Conservation (phyloP, 2,888 invertebrate species). For the Mamestra brassicae region DNA sequence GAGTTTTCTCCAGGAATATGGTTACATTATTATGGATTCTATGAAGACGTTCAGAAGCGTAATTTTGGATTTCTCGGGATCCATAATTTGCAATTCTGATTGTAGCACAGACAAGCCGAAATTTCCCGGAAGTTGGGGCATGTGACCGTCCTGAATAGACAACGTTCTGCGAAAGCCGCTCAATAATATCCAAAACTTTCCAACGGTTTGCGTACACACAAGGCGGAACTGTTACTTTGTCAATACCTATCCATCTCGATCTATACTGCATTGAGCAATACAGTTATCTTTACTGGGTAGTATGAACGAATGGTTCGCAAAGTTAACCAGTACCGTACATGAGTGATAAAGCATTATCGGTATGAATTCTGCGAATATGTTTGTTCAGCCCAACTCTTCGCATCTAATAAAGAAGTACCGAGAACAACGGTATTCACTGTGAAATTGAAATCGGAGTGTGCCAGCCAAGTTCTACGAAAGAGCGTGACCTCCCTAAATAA, state of each 20-base stretch:
- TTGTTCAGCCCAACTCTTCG: slow-evolving; percentile 70
- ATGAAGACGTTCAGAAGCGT: slow-evolving; percentile 11
- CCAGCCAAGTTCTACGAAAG: slow-evolving; percentile 75
- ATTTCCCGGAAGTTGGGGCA: slow-evolving; percentile 43
- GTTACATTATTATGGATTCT: slow-evolving; percentile 2
- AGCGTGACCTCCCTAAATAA: slow-evolving; percentile 73
- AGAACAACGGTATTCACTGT: slow-evolving; percentile 80
- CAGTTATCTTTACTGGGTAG: slow-evolving; percentile 49
- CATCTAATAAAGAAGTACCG: slow-evolving; percentile 78
- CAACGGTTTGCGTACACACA: not conserved
- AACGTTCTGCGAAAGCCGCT: slow-evolving; percentile 38
- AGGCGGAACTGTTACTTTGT: slow-evolving; percentile 26
- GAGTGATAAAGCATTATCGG: slow-evolving; percentile 67
- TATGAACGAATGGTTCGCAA: slow-evolving; percentile 33
- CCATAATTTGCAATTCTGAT: slow-evolving; percentile 54
- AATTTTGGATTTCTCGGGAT: slow-evolving; percentile 53
- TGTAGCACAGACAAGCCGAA: slow-evolving; percentile 27
- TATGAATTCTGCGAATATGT: slow-evolving; percentile 76
- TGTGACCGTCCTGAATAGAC: slow-evolving; percentile 37
- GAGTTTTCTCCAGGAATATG: slow-evolving; percentile 1
- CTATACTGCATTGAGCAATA: slow-evolving; percentile 32
- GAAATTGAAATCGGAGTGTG: slow-evolving; percentile 81
- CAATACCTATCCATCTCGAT: slow-evolving; percentile 11
- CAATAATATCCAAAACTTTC: slow-evolving; percentile 40
- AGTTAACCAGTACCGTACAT: slow-evolving; percentile 45